These are phyloP conservation scores for Popillia japonica DNA, from an alignment of 1,140 invertebrate genomes.

Conservation along the genomic window DNA sequence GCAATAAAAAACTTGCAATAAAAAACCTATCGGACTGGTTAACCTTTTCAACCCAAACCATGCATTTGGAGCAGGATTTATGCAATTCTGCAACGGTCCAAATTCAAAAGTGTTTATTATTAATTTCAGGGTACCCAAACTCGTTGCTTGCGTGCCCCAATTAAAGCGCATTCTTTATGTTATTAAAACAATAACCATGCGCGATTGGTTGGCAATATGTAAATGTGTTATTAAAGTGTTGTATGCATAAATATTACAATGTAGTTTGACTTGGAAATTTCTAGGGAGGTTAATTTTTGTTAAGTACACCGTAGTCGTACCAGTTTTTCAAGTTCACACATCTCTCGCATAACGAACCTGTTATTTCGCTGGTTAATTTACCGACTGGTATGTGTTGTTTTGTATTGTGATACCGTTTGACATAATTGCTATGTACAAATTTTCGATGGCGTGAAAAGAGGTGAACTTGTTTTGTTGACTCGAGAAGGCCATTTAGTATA, in stretches of 20 bases:
- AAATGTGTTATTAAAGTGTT: no score
- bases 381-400: background rate
- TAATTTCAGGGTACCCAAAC: background rate
- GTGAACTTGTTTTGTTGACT: background rate
- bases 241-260: no score
- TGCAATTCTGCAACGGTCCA: background rate
- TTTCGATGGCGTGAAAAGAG: background rate
- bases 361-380: background rate
- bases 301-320: background rate
- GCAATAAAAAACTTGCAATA: no score
- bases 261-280: no score
- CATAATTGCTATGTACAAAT: slow-evolving; percentile 11
- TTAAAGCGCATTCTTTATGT: background rate
- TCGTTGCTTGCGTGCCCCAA: background rate
- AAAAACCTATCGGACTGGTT: no score
- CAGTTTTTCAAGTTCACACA: background rate
- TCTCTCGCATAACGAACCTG: background rate
- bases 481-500: no score
- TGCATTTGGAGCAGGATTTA: no score
- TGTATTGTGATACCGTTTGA: background rate
- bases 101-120: background rate
- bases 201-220: no score
- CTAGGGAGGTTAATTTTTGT: no score
- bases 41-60: no score
- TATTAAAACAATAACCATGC: background rate